Percentiles rank a stretch among this genome's conserved stretches.
Conservation (phyloP, 2,113 vertebrate species). For the Sisor rabdophorus region DNA sequence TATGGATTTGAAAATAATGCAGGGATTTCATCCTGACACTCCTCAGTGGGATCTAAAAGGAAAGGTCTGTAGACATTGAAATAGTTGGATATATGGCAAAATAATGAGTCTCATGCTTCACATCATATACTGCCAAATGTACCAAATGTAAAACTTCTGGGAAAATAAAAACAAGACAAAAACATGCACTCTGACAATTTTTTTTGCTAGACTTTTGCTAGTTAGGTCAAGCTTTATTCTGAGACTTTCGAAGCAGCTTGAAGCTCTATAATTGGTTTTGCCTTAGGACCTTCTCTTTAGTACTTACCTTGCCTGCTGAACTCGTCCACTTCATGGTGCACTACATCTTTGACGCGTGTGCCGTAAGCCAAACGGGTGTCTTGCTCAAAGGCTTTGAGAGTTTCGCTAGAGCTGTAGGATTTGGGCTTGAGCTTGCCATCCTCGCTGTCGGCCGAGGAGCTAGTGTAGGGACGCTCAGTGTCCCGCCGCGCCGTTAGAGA, state of each 20-base stretch:
- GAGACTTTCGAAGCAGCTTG: neutral
- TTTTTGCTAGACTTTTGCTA: neutral
- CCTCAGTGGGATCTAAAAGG: constrained; percentile 15
- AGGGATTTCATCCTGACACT: neutral
- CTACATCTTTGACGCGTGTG: constrained; percentile 87
- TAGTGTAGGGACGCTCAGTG: constrained; percentile 88
- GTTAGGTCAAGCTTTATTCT: neutral
- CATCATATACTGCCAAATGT: neutral
- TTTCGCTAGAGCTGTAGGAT: constrained; percentile 98
- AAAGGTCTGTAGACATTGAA: neutral
- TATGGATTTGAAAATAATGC: constrained; percentile 15
- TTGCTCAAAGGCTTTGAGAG: constrained; percentile 96
- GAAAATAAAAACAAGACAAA: too few species aligned
- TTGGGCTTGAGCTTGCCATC: constrained; percentile 86
- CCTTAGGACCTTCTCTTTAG: neutral
- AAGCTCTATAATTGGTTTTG: neutral
- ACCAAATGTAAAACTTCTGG: constrained; percentile 3
- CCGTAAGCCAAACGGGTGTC: constrained; percentile 82
- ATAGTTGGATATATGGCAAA: constrained; percentile 6
- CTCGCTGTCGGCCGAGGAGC: constrained; percentile 91
- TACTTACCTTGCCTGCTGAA: constrained; percentile 83
- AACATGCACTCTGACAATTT: neutral
- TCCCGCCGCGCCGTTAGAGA: constrained; percentile 90
- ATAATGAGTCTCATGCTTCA: neutral
- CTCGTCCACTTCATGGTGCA: constrained; percentile 91